Percentiles rank a stretch among this genome's conserved stretches.
Conservation (phyloP, 2,113 vertebrate genomes). For the Dipodomys merriami region DNA sequence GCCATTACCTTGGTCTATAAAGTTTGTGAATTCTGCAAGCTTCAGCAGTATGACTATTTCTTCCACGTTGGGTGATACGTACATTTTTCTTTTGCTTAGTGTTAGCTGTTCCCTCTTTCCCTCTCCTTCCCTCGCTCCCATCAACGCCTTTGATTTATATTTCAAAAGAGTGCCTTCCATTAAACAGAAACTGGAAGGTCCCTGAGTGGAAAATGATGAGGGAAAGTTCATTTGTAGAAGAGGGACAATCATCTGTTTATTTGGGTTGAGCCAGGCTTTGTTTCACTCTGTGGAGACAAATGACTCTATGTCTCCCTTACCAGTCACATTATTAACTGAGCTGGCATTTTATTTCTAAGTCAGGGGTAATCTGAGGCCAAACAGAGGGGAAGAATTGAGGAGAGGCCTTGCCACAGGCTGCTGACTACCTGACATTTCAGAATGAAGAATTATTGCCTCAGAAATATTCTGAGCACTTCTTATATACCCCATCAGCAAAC, state of each 20-base stretch:
- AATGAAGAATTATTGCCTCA: constrained; percentile 64
- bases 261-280: constrained; percentile 28
- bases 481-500: not conserved
- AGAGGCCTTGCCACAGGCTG: constrained; percentile 51
- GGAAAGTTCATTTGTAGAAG: constrained; percentile 18
- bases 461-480: constrained; percentile 32
- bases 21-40: too few relatives aligned
- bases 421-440: constrained; percentile 67
- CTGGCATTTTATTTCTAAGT: constrained; percentile 70
- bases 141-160: not conserved
- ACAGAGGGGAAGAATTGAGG: constrained; percentile 49
- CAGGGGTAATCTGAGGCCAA: constrained; percentile 63
- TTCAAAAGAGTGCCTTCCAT: constrained; percentile 37
- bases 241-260: constrained; percentile 55
- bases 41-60: too few relatives aligned
- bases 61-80: too few relatives aligned
- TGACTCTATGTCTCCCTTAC: not conserved
- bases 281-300: constrained; percentile 69
- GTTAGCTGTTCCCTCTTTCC: too few relatives aligned
- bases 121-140: too few relatives aligned
- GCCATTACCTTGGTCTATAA: too few relatives aligned
- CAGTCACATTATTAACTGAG: constrained; percentile 68
- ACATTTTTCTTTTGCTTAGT: too few relatives aligned
- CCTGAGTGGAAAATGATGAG: not conserved
- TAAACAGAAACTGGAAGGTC: constrained; percentile 10